Evolutionary conservation across 2,888 invertebrate species (phyloP).

Genomic region (Phaedon cochleariae): DNA sequence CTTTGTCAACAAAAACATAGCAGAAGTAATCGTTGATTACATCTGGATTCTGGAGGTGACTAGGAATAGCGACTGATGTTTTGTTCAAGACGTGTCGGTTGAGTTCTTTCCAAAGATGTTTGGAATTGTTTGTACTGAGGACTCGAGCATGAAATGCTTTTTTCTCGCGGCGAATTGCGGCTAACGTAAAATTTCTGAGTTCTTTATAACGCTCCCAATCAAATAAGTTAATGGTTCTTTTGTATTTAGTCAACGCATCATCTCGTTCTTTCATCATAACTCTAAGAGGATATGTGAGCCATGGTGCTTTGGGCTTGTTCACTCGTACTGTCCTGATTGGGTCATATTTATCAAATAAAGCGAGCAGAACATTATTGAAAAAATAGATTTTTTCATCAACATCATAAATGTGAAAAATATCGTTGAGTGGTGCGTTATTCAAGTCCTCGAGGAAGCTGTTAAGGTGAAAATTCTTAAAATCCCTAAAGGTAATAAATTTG

Average conservation of each 20-base stretch:
- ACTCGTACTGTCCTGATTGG: neutral
- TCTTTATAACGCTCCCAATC: neutral
- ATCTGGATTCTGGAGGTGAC: neutral
- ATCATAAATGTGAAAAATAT: conserved; percentile 5
- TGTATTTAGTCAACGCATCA: too few species aligned
- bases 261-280: conserved; percentile 2
- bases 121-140: conserved; percentile 3
- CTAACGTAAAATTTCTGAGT: neutral
- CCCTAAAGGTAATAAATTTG: neutral
- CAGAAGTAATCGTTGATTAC: neutral
- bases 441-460: neutral
- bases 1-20: neutral
- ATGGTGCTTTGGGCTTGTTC: neutral
- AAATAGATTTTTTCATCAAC: conserved; percentile 4
- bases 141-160: neutral
- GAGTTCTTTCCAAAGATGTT: conserved; percentile 2
- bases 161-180: neutral
- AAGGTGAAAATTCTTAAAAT: neutral
- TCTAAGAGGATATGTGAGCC: conserved; percentile 5
- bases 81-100: neutral
- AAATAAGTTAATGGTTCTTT: neutral
- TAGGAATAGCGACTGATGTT: neutral
- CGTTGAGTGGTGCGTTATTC: neutral
- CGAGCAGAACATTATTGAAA: neutral
- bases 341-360: neutral